Conservation (phyloP, 2,797 vertebrate genomes). For the Odontamblyopus rebecca region DNA sequence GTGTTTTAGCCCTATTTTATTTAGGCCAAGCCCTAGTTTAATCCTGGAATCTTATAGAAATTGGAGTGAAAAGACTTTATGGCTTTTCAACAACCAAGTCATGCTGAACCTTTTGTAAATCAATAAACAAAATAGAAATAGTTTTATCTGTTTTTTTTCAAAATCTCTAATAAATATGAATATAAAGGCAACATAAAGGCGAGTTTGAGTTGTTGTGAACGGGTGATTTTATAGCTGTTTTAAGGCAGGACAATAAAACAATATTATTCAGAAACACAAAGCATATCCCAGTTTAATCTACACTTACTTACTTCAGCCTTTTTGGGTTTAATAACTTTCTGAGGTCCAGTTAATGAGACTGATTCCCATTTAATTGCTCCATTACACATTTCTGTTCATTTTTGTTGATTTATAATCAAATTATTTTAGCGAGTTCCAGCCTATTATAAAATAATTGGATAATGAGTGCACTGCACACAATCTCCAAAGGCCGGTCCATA, state of each 20-base stretch:
- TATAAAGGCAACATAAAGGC: not conserved
- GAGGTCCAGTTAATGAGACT: constrained; percentile 15
- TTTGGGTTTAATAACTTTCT: constrained; percentile 11
- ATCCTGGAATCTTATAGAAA: no score
- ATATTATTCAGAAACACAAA: not conserved
- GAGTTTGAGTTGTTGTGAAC: not conserved
- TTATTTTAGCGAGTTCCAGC: constrained; percentile 18
- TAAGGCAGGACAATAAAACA: not conserved
- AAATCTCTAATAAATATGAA: not conserved
- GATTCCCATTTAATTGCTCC: constrained; percentile 13
- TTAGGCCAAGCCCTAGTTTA: no score
- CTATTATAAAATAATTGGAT: constrained; percentile 22
- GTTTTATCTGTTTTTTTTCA: no score
- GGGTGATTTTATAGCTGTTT: not conserved
- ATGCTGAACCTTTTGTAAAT: not conserved
- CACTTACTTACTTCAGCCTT: not conserved
- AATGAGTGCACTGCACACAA: constrained; percentile 19
- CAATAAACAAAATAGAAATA: no score
- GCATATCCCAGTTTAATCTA: not conserved
- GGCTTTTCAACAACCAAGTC: not conserved
- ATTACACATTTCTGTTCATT: constrained; percentile 8
- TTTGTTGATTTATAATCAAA: constrained; percentile 22
- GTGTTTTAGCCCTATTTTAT: no score
- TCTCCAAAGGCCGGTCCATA: constrained; percentile 15
- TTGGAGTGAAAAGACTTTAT: no score